Evolutionary conservation across 2,888 invertebrate species (phyloP).

Genomic region (Macrosoma leucophasiata): DNA sequence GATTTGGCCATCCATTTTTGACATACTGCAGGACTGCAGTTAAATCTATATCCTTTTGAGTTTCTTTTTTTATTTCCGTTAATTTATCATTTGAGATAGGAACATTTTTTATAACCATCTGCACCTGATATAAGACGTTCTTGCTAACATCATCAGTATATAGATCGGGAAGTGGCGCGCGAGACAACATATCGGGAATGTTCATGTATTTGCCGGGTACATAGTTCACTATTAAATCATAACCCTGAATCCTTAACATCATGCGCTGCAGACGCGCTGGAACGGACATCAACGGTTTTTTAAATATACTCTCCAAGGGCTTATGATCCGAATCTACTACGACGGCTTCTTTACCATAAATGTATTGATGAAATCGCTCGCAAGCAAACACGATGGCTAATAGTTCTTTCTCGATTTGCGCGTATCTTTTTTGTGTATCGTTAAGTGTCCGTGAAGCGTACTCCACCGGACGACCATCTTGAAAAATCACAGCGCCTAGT

Average conservation of each 20-base stretch:
- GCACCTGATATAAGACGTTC: slow-evolving; percentile 1
- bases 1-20: slow-evolving; percentile 16
- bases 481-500: not conserved
- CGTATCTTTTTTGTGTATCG: slow-evolving; percentile 6
- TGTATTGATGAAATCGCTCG: slow-evolving; percentile 16
- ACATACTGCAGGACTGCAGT: no score
- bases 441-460: slow-evolving; percentile 1
- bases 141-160: slow-evolving; percentile 7
- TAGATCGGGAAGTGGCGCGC: slow-evolving; percentile 13
- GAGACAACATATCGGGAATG: slow-evolving; percentile 17
- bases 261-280: no score
- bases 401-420: slow-evolving; percentile 17
- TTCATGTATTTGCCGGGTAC: slow-evolving; percentile 17
- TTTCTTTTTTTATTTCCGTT: slow-evolving; percentile 3
- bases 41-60: no score
- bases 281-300: slow-evolving; percentile 14
- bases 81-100: slow-evolving; percentile 6
- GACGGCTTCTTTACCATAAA: slow-evolving; percentile 11
- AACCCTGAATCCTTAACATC: slow-evolving; percentile 17
- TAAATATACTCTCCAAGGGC: slow-evolving; percentile 16
- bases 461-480: not conserved
- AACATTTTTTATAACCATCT: not conserved
- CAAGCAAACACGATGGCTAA: slow-evolving; percentile 17
- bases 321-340: slow-evolving; percentile 15
- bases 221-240: no score